Percentiles rank a stretch among this genome's conserved stretches.
phyloP scores from a whole-genome alignment of 2,113 vertebrate genomes.

The Pseudopipra pipra region DNA sequence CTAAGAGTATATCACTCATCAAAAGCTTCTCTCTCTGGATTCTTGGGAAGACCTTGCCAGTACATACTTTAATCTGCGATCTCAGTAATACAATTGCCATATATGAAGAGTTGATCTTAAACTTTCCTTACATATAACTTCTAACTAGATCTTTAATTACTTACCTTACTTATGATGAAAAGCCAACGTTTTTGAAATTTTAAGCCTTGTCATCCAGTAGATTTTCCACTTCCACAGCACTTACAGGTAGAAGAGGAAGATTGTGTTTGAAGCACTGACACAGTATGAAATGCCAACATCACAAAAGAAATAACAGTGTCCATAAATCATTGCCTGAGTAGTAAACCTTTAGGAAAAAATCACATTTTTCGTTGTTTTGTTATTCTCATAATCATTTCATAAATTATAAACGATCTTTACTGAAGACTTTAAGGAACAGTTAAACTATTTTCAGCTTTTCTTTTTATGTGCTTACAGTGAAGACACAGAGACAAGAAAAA shows the following conservation, averaged over 20 bases:
- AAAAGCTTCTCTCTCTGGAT: neutral
- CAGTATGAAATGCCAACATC: neutral
- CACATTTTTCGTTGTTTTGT: neutral
- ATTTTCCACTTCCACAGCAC: neutral
- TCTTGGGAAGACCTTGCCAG: neutral
- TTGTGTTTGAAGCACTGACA: neutral
- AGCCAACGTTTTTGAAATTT: neutral
- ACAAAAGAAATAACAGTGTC: neutral
- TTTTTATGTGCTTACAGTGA: neutral
- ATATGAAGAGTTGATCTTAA: neutral
- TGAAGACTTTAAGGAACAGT: neutral
- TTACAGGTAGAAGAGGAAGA: neutral
- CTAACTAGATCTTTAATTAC: neutral
- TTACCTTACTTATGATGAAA: neutral
- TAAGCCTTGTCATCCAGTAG: neutral
- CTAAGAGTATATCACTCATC: neutral
- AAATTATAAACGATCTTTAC: neutral
- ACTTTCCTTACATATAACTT: neutral
- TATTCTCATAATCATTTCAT: neutral
- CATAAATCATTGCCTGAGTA: neutral
- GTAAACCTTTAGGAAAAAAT: neutral
- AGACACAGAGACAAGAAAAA: neutral
- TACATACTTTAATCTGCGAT: neutral
- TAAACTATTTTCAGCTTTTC: neutral
- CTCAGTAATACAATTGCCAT: neutral